Base-by-base conservation (phyloP, 2,113 vertebrate species). In the Zeus faber region DNA sequence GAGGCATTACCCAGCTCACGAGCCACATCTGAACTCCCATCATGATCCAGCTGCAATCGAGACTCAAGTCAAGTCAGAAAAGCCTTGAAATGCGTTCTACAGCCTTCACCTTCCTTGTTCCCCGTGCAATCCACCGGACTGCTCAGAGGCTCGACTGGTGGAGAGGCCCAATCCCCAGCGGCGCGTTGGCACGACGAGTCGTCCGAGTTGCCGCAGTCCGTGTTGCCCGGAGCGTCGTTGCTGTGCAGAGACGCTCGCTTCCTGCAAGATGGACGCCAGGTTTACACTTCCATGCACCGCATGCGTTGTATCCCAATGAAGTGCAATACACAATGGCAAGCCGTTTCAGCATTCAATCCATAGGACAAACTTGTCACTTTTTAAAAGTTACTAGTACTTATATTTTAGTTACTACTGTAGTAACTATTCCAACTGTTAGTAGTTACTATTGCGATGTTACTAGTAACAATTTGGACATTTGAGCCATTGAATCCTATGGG, bases 191-290 rank as follows among this genome's bases (percentile, higher is more conserved):
- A 91, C 22, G 91, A 94, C 0, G 95, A 97, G 49, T 92, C 89
- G 13, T 99, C 96, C 0, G 96, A 98, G 23, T 99, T 92, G 25
- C 83, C 92, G 25, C 83, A 79, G 27, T 94, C 92, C 0, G 65
- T 83, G 55, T 92, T 92, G 80, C 89, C 89, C 72, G 91, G 92
- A 29, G 90, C 90, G 39, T 93, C 93, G 5, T 93, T n/a, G n/a
- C 94, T 78, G 91, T 70, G 43, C 91, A 89, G 4, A 85, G 88
- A 3, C 92, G 80, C 65, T 92, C n/a, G 94, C 80, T 94, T 95
- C 88, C 97, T 98, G 48, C 0, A 29, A 5, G 54, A 67, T 25
- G 16, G 51, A 9, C 54, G 6, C 22, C 2, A 60, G 16, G 65
- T 69, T 44, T n/a, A n/a, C n/a, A n/a, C n/a, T n/a, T n/a, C n/a